Conservation (phyloP, 2,888 invertebrate genomes). For the Drosophila ustulata region DNA sequence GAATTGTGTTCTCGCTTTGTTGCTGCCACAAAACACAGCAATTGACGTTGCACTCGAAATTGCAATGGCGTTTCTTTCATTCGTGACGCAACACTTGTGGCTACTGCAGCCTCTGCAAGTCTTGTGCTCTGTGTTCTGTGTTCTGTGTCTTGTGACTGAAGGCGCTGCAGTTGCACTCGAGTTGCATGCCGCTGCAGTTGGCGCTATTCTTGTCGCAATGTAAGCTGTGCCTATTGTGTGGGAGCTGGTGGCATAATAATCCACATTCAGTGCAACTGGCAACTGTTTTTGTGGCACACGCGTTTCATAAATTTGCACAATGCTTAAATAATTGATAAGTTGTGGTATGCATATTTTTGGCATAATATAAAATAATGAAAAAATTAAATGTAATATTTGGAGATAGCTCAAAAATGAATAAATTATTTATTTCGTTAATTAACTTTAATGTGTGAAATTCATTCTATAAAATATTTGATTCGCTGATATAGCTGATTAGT, state of each 20-base stretch:
- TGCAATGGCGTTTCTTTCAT: conserved; percentile 24
- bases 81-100: conserved; percentile 36
- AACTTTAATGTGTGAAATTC: neutral
- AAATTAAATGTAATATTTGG: neutral
- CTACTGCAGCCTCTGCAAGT: conserved; percentile 3
- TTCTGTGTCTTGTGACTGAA: conserved; percentile 15
- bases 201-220: conserved; percentile 9
- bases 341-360: neutral
- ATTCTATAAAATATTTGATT: neutral
- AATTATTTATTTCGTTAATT: neutral
- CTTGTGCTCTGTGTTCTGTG: conserved; percentile 1
- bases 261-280: conserved; percentile 40
- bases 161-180: conserved; percentile 59
- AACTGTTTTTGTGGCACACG: conserved; percentile 4
- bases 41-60: conserved; percentile 25
- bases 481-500: no score
- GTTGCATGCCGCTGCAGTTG: conserved; percentile 28
- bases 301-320: neutral
- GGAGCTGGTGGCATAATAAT: conserved; percentile 51
- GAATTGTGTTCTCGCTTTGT: conserved; percentile 19
- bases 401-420: neutral
- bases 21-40: conserved; percentile 21
- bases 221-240: conserved; percentile 1
- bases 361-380: neutral
- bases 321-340: neutral